Base-by-base conservation (phyloP, 1,140 invertebrate species). In the Harlomillsia oculata region DNA sequence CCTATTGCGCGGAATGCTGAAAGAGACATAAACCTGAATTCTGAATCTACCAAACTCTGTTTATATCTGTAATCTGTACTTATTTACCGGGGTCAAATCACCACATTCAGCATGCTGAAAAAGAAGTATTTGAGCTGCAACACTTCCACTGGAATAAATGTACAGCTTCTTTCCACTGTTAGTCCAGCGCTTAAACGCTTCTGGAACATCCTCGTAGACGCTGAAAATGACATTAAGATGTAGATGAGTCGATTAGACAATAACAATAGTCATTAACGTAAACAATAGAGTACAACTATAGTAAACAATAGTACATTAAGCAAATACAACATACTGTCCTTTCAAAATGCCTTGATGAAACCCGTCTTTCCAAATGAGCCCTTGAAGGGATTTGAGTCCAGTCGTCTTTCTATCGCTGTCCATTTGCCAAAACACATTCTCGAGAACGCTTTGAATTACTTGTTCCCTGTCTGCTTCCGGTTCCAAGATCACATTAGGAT, bases 61-160 rank as follows among this genome's bases (percentile, higher is more conserved):
- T n/a, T n/a, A n/a, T n/a, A n/a, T n/a, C n/a, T n/a, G n/a, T n/a
- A n/a, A n/a, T n/a, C n/a, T n/a, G n/a, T n/a, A n/a, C n/a, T n/a
- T n/a, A n/a, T n/a, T 71, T 73, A 84, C 80, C 69, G 78, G 72
- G 21, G 76, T 72, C 56, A 96, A 68, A 74, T 96, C 81, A 14
- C 91, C 92, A 39, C 80, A 73, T 26, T 73, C 71, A 18, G 88
- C 82, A 70, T 93, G 73, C 1, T 76, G 74, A 70, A 95, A 94
- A 3, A 96, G 75, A 9, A 94, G 74, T 69, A 92, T 89, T 72
- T 97, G 93, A 30, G 90, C 87, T 67, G 86, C 81, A 0, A 91
- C 80, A 64, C 87, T 93, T 40, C 92, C 93, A 48, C 90, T 94
- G 1, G 91, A 96, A 68, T 90, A 97, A 44, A 95, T 81, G 66